Evolutionary conservation across 2,797 vertebrate species (phyloP), one percentile per base, ranked within the genome.

Genomic region (Eospalax fontanierii): DNA sequence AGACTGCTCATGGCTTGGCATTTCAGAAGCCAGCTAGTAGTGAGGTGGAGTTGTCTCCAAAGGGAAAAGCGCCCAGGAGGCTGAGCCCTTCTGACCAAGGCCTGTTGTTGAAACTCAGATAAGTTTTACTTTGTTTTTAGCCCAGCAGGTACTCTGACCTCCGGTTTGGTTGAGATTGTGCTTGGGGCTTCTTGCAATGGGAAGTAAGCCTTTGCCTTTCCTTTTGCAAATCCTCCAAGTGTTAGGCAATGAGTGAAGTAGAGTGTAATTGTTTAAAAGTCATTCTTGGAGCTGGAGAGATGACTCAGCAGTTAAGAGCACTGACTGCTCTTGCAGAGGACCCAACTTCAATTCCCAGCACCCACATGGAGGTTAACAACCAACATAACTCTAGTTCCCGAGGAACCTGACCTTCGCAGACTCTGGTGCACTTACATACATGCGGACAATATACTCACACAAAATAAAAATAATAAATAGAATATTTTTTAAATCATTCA

Each of bases 71-170:
- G 71, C 35, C 5, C 6, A 65, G 11, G 2, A 21, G 50, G 6
- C 26, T 65, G 68, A 46, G 8, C 63, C 91, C 81, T 87, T 68
- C 63, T 79, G 74, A 87, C 85, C 94, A 83, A 94, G 70, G 57
- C 78, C 86, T 93, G 28, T 92, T 96, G 82, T 93, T 83, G 73
- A 57, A n/a, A 54, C 76, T 65, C 50, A 87, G 75, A 95, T 89
- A 86, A 97, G 80, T 43, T 81, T 71, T 33, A 4, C 38, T 71
- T 71, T 33, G 33, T 18, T 76, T 92, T 65, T 12, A 84, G 46
- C 78, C 74, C 88, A 74, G 40, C 70, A 88, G 22, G 35, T 76
- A 66, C 16, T 88, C 63, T 84, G 54, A 22, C 21, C 57, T 92
- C 81, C 82, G 40, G 68, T 96, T 96, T 65, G 3, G 30, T 78